phyloP scores from a whole-genome alignment of 2,797 vertebrate species.

The Craterocephalus amniculus region DNA sequence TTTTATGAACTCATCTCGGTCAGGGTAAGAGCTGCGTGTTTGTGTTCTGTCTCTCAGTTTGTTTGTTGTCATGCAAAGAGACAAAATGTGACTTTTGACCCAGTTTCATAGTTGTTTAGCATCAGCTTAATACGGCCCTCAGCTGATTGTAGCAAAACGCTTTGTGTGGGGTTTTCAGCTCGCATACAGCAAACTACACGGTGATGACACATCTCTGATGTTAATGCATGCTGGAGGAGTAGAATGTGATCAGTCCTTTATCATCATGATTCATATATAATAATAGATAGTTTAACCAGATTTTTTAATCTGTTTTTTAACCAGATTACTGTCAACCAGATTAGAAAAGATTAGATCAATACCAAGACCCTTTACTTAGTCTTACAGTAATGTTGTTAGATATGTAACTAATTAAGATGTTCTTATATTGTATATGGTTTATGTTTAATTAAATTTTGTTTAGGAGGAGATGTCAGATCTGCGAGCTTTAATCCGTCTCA shows the following conservation, averaged over 20 bases:
- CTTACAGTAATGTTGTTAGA: background rate
- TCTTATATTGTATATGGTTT: background rate
- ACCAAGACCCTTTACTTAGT: background rate
- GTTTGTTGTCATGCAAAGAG: background rate
- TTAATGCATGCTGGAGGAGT: background rate
- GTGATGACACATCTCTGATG: background rate
- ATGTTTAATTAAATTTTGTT: conserved; percentile 6
- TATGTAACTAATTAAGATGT: background rate
- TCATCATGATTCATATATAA: background rate
- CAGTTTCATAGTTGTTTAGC: background rate
- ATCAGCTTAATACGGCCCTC: background rate
- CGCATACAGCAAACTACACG: background rate
- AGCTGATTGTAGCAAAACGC: background rate
- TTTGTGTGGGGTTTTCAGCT: background rate
- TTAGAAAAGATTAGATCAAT: background rate
- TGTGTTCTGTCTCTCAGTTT: background rate
- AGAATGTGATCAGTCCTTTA: background rate
- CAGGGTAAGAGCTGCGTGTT: conserved; percentile 81
- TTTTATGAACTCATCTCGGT: conserved; percentile 83
- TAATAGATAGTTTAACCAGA: no score
- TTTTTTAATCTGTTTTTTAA: no score
- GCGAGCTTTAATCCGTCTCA: conserved; percentile 81
- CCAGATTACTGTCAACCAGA: background rate
- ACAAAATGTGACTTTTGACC: background rate
- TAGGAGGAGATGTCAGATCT: conserved; percentile 91